Conservation (phyloP, 2,113 vertebrate genomes). For the Chaenocephalus aceratus region DNA sequence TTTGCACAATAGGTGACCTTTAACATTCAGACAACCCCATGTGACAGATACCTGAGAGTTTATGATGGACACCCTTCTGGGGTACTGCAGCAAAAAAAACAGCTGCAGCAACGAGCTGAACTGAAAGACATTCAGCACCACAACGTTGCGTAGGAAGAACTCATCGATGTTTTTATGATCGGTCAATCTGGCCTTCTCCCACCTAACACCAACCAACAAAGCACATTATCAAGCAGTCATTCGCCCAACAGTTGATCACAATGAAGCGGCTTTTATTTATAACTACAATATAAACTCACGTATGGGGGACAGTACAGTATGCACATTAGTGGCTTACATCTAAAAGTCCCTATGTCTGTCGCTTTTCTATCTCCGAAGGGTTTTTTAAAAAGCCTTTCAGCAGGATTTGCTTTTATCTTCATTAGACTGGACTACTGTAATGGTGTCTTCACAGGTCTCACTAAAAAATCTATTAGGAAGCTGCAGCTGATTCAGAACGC, state of each 20-base stretch:
- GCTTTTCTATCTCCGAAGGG: not conserved
- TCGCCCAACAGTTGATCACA: not conserved
- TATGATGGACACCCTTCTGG: conserved; percentile 66
- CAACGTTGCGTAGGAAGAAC: not conserved
- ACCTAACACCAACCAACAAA: conserved; percentile 37
- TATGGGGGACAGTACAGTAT: too few relatives aligned
- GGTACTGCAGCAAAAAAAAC: conserved; percentile 60
- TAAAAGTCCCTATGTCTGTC: not conserved
- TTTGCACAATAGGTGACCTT: too few relatives aligned
- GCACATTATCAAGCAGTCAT: not conserved
- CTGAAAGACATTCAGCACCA: conserved; percentile 46
- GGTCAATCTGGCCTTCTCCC: conserved; percentile 30
- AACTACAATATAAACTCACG: too few relatives aligned
- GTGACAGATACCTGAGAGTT: conserved; percentile 39
- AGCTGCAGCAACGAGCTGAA: conserved; percentile 54
- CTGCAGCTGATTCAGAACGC: too few relatives aligned
- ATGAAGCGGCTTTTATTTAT: too few relatives aligned
- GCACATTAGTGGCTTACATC: too few relatives aligned
- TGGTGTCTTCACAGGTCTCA: too few relatives aligned
- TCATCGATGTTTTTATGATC: conserved; percentile 51
- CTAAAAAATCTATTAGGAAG: not conserved
- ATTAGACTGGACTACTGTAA: too few relatives aligned
- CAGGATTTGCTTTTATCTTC: too few relatives aligned
- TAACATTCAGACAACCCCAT: too few relatives aligned
- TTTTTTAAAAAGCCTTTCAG: not conserved